These are phyloP conservation scores for Drosophila mayri DNA, from an alignment of 1,140 invertebrate species.

Conservation along the genomic window DNA sequence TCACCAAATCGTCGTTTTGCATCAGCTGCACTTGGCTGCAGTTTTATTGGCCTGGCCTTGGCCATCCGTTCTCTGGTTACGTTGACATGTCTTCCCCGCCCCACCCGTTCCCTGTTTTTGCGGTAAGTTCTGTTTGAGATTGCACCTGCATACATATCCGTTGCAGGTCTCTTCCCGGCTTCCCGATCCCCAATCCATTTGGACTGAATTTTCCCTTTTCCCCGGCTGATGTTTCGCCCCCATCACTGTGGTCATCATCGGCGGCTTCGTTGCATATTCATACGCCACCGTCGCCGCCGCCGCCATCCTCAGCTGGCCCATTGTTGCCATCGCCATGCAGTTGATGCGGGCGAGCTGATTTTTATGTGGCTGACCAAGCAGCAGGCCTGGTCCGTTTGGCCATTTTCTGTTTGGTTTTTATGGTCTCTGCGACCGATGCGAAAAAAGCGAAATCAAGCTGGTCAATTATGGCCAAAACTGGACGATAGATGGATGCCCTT, in stretches of 20 bases:
- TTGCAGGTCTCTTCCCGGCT: constrained; percentile 24
- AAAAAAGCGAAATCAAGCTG: constrained; percentile 31
- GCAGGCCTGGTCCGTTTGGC: constrained; percentile 61
- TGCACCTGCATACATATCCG: constrained; percentile 74
- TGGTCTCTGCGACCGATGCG: constrained; percentile 35
- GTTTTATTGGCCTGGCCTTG: constrained; percentile 65
- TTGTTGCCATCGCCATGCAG: constrained; percentile 57
- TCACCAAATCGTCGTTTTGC: constrained; percentile 59
- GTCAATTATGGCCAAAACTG: neutral
- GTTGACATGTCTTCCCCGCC: constrained; percentile 42
- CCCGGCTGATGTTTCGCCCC: constrained; percentile 5
- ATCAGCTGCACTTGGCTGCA: constrained; percentile 67
- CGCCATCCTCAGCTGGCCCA: constrained; percentile 17
- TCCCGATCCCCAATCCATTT: constrained; percentile 13
- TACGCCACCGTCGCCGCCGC: constrained; percentile 19
- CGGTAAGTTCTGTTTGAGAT: constrained; percentile 68
- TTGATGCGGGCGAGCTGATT: constrained; percentile 73
- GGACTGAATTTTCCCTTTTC: constrained; percentile 16
- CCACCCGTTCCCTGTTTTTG: constrained; percentile 15
- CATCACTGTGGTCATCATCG: constrained; percentile 58
- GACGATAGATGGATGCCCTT: constrained; percentile 37
- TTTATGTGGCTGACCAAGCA: constrained; percentile 72
- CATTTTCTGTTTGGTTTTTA: constrained; percentile 77
- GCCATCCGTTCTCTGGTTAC: constrained; percentile 45
- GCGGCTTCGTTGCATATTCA: constrained; percentile 65